A percentile compares a stretch with the other conserved stretches of the same genome.
Conservation (phyloP, 2,113 vertebrate species). For the Gracilinanus agilis region DNA sequence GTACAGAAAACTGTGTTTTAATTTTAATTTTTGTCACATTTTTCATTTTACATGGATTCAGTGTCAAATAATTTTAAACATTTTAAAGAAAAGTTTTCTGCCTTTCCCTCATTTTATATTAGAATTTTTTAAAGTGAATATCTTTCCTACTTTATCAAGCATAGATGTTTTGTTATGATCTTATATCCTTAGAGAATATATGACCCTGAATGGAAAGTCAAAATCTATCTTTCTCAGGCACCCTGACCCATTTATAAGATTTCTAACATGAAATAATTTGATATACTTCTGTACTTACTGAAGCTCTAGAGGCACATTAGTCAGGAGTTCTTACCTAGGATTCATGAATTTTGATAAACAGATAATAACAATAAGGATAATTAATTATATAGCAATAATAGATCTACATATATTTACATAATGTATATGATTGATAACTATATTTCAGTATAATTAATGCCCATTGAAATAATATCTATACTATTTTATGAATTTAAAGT, state of each 20-base stretch:
- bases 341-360: background rate
- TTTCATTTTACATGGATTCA: background rate
- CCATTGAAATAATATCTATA: background rate
- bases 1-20: constrained; percentile 5
- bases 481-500: background rate
- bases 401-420: background rate
- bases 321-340: background rate
- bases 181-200: background rate
- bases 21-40: background rate
- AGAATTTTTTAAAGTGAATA: background rate
- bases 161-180: background rate
- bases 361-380: background rate
- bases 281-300: background rate
- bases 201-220: background rate
- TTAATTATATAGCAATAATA: background rate
- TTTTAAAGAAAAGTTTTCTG: background rate
- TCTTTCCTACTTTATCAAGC: background rate
- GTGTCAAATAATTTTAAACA: background rate
- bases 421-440: background rate
- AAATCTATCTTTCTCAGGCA: background rate
- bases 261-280: background rate
- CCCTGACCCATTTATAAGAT: background rate
- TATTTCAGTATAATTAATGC: background rate
- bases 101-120: background rate
- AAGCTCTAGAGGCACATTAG: background rate